A percentile compares a stretch with the other conserved stretches of the same genome.
phyloP scores from a whole-genome alignment of 2,888 invertebrate species.

The Linnaemya vulpina region DNA sequence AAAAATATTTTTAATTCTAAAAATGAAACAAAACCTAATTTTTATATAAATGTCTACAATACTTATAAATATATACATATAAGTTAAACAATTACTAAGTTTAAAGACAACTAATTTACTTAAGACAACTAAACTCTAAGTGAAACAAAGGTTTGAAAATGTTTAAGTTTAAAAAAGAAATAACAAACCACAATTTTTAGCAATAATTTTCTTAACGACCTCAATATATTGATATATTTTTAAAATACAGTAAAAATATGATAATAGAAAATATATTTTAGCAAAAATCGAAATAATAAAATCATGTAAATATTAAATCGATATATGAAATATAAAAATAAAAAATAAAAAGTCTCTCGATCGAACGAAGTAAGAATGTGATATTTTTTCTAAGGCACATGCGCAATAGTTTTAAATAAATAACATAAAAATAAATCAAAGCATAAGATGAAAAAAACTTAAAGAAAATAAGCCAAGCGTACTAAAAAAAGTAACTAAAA shows the following conservation, averaged over 20 bases:
- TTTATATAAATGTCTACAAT: constrained; percentile 79
- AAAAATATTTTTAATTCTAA: constrained; percentile 61
- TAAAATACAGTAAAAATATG: constrained; percentile 74
- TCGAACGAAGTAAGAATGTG: constrained; percentile 84
- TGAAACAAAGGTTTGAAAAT: constrained; percentile 69
- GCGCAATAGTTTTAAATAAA: constrained; percentile 74
- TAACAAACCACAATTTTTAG: constrained; percentile 76
- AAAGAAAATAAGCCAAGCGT: constrained; percentile 72
- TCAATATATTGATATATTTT: constrained; percentile 80
- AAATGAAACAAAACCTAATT: constrained; percentile 74
- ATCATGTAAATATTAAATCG: constrained; percentile 66
- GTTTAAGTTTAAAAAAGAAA: constrained; percentile 59
- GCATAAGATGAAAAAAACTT: constrained; percentile 54
- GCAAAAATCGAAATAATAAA: constrained; percentile 66
- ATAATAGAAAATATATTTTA: constrained; percentile 67
- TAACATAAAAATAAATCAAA: constrained; percentile 68
- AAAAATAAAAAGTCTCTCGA: constrained; percentile 80
- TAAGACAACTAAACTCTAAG: constrained; percentile 39
- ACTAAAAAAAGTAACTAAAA: constrained; percentile 71
- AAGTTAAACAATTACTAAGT: constrained; percentile 39
- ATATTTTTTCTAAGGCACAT: constrained; percentile 82
- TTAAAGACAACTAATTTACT: constrained; percentile 36
- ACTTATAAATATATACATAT: constrained; percentile 66
- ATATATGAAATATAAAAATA: constrained; percentile 72
- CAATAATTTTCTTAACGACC: constrained; percentile 83